Percentiles rank a stretch among this genome's conserved stretches.
Evolutionary conservation across 2,888 invertebrate genomes (phyloP).

Genomic region (Melanchra persicariae): DNA sequence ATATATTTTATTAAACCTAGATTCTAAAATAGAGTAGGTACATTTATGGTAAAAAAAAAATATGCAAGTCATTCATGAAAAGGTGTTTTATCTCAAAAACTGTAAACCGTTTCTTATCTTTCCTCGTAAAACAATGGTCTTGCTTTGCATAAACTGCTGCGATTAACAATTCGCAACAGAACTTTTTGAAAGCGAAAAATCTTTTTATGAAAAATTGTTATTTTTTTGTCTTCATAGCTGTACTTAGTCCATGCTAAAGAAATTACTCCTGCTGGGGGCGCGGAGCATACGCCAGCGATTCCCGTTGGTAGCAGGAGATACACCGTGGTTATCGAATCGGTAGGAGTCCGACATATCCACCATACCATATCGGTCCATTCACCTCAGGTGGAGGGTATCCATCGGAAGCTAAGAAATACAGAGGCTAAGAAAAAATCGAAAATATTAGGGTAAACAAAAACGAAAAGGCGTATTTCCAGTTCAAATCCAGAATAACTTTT

Average conservation of each 20-base stretch:
- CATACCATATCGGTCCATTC: neutral
- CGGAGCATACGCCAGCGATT: neutral
- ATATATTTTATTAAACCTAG: too few relatives aligned
- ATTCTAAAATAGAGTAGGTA: too few relatives aligned
- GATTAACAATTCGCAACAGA: neutral
- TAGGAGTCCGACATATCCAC: neutral
- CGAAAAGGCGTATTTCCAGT: neutral
- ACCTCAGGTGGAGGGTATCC: slow-evolving; percentile 2
- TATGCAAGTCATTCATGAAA: neutral
- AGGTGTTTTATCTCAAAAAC: neutral
- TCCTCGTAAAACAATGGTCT: slow-evolving; percentile 14
- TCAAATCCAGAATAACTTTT: neutral
- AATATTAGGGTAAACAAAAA: neutral
- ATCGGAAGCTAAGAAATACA: neutral
- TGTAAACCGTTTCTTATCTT: neutral
- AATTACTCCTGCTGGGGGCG: neutral
- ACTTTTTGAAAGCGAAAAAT: neutral
- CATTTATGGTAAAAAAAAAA: too few relatives aligned
- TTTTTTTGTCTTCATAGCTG: slow-evolving; percentile 8
- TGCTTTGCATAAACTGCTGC: neutral
- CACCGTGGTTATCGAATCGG: neutral
- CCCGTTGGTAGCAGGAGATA: neutral
- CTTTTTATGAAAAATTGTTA: neutral
- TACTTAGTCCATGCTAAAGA: slow-evolving; percentile 10
- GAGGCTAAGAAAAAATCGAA: neutral